Base-by-base conservation (phyloP, 2,797 vertebrate genomes). In the Gastrophryne carolinensis region DNA sequence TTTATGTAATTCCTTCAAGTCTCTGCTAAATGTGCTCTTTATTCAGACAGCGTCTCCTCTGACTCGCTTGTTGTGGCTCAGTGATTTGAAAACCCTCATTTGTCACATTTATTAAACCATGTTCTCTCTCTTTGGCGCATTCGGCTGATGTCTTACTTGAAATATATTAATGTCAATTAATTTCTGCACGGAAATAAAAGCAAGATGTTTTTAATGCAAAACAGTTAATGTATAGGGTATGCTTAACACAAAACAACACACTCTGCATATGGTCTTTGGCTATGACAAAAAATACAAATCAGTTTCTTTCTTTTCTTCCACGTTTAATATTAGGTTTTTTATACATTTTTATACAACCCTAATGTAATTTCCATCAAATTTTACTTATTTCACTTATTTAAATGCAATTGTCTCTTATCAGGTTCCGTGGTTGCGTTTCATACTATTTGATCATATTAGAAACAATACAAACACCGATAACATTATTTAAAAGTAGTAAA, bases 191-290 rank as follows among this genome's bases (percentile, higher is more conserved):
- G 75, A 85, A 86, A 84, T 86, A 86, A 84, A 81, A 86, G 82
- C 85, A 86, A 86, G 85, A 86, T 86, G 85, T 85, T 82, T 72
- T 67, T 80, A 82, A 83, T 82, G 74, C 17, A 80, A 72, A 83
- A 75, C 81, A 75, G 70, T 79, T 50, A 71, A 79, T 79, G 83
- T 85, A 79, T 81, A 71, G n/a, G n/a, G 83, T 81, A 84, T 84
- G 72, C 80, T 15, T 83, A 56, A 81, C 54, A 52, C 44, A 56
- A 54, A 73, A 73, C 12, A 11, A 12, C n/a, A n/a, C n/a, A n/a
- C n/a, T n/a, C 49, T 53, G 8, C 32, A 26, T 66, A 26, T 24
- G 15, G 32, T 72, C 72, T 21, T 50, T 3, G 26, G 44, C 13
- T 60, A 57, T 50, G 12, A 39, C 17, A 49, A 8, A 17, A 58